phyloP scores from a whole-genome alignment of 1,140 invertebrate genomes.

The Sipha flava region DNA sequence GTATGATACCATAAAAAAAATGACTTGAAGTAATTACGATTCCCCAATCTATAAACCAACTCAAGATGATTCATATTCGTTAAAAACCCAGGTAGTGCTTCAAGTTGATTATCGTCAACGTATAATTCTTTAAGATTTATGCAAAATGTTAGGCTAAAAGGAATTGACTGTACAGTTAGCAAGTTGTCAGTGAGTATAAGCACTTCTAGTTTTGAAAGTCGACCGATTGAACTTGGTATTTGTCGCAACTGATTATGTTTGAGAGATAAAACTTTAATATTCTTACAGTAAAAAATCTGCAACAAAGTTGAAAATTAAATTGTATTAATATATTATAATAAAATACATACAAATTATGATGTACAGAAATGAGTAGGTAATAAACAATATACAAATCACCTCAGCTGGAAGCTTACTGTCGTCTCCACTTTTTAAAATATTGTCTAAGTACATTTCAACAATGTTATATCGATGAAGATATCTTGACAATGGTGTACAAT shows the following conservation, averaged over 20 bases:
- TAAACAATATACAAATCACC: constrained; percentile 15
- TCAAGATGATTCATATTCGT: constrained; percentile 44
- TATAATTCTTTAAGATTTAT: constrained; percentile 42
- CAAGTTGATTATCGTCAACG: constrained; percentile 48
- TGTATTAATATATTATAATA: background rate
- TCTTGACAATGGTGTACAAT: constrained; percentile 32
- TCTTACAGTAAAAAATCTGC: constrained; percentile 47
- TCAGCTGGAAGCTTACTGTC: constrained; percentile 34
- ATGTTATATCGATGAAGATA: constrained; percentile 35
- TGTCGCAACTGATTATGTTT: constrained; percentile 47
- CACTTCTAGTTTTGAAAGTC: constrained; percentile 45
- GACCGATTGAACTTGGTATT: constrained; percentile 47
- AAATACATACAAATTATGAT: background rate
- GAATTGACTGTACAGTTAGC: constrained; percentile 47
- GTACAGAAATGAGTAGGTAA: too few relatives aligned
- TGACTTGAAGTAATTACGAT: constrained; percentile 51
- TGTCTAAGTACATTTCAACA: constrained; percentile 36
- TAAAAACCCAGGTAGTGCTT: constrained; percentile 49
- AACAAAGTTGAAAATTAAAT: background rate
- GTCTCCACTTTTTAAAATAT: constrained; percentile 35
- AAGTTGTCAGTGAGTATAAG: constrained; percentile 48
- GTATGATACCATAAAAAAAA: constrained; percentile 52
- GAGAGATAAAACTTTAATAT: constrained; percentile 43
- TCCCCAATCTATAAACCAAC: constrained; percentile 49
- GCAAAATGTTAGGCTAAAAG: constrained; percentile 47